These are phyloP conservation scores for Hassar affinis DNA, from an alignment of 2,113 vertebrate species.

Conservation along the genomic window DNA sequence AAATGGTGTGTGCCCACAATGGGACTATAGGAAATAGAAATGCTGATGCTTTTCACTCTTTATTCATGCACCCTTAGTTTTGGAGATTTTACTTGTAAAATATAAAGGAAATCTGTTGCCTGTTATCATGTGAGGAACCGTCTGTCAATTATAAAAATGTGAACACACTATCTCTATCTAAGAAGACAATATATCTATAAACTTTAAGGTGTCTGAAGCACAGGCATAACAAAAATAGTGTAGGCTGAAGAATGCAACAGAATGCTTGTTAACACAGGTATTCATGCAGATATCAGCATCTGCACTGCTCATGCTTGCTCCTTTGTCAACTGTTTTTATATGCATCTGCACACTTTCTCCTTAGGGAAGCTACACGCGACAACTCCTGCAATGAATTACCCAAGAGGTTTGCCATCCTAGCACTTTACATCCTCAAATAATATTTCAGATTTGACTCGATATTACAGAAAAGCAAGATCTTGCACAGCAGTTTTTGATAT, in stretches of 20 bases:
- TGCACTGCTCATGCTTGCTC: conserved; percentile 50
- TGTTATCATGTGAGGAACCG: background rate
- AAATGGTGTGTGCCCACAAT: conserved; percentile 22
- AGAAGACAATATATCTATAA: conserved; percentile 46
- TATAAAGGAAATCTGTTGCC: conserved; percentile 30
- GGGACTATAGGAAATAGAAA: conserved; percentile 42
- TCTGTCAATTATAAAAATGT: background rate
- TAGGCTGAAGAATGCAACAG: conserved; percentile 49
- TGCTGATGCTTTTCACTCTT: conserved; percentile 34
- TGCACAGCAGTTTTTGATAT: background rate
- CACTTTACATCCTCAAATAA: background rate
- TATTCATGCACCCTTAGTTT: conserved; percentile 46
- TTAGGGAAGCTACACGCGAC: conserved; percentile 32
- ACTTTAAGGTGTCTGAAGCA: conserved; percentile 35
- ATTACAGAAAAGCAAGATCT: background rate
- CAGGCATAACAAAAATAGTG: conserved; percentile 39
- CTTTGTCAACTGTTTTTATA: conserved; percentile 50
- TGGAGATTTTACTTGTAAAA: conserved; percentile 17
- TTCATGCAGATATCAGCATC: conserved; percentile 53
- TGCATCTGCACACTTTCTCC: conserved; percentile 50
- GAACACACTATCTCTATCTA: background rate
- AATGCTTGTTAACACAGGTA: conserved; percentile 51
- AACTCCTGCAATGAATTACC: background rate
- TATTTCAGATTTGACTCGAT: background rate
- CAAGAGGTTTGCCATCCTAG: background rate